Percentiles rank a stretch among this genome's conserved stretches.
Conservation (phyloP, 2,113 vertebrate species). For the Desmodus rotundus region DNA sequence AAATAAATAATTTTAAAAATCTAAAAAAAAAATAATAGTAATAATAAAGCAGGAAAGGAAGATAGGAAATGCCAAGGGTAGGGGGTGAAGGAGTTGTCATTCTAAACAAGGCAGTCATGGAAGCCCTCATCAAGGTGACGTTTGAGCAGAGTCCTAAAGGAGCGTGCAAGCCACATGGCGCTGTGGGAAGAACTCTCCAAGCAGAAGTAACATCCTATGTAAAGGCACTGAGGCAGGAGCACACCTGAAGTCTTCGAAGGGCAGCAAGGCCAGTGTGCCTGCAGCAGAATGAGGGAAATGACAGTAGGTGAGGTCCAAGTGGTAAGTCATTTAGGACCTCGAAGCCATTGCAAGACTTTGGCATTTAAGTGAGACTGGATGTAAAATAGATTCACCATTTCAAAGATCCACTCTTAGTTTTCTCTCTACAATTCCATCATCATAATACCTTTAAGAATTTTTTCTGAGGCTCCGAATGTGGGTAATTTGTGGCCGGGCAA, state of each 20-base stretch:
- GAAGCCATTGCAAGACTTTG: not conserved
- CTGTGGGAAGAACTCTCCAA: not conserved
- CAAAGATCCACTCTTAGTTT: not conserved
- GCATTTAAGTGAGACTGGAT: not conserved
- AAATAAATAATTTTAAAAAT: not conserved
- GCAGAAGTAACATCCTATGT: not conserved
- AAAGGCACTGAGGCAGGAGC: not conserved
- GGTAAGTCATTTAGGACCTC: not conserved
- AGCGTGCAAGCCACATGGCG: not conserved
- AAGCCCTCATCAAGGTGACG: not conserved
- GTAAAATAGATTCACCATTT: not conserved
- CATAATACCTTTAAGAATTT: not conserved
- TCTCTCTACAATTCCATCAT: not conserved
- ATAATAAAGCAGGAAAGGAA: not conserved
- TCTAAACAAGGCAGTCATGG: not conserved
- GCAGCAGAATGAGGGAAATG: not conserved
- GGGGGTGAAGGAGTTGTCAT: not conserved
- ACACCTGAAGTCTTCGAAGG: not conserved
- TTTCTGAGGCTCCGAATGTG: not conserved
- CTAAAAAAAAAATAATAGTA: not conserved
- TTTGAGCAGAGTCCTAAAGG: not conserved
- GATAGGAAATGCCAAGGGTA: not conserved
- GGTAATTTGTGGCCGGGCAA: not conserved
- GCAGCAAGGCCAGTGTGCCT: not conserved
- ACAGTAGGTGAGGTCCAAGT: not conserved